These are phyloP conservation scores for Eupithecia dodoneata DNA, from an alignment of 2,888 invertebrate genomes.

Conservation along the genomic window DNA sequence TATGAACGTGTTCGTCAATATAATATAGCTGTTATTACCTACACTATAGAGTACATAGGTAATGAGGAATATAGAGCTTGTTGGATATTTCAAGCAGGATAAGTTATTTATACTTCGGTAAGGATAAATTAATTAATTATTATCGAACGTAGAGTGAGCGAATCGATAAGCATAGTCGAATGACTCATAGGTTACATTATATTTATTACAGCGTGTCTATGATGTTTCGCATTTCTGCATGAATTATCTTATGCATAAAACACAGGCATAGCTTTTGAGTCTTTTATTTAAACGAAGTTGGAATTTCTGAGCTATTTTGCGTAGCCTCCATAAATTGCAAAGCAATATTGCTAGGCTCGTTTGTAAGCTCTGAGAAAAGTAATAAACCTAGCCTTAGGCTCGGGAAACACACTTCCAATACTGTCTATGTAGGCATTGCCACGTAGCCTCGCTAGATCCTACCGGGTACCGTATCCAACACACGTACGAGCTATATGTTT, in stretches of 20 bases:
- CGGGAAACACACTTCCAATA: slow-evolving; percentile 10
- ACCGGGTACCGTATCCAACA: neutral
- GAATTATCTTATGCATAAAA: neutral
- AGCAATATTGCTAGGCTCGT: neutral
- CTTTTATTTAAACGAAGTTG: neutral
- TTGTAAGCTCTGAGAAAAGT: slow-evolving; percentile 7
- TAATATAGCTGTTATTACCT: neutral
- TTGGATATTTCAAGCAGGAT: neutral
- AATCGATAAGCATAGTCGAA: neutral
- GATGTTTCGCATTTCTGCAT: neutral
- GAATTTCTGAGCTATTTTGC: neutral
- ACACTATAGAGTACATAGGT: neutral
- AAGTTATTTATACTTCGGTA: neutral
- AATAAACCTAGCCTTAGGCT: slow-evolving; percentile 3
- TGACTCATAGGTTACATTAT: slow-evolving; percentile 17
- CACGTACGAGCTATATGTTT: neutral
- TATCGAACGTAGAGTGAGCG: slow-evolving; percentile 10
- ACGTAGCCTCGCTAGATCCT: neutral
- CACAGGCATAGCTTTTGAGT: neutral
- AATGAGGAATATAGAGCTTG: neutral
- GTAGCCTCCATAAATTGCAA: neutral
- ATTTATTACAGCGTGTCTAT: neutral
- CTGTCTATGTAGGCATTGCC: neutral
- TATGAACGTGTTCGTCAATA: neutral
- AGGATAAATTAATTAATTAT: slow-evolving; percentile 19